These are phyloP conservation scores for Hystrix brachyura DNA, from an alignment of 2,113 vertebrate species.

Conservation along the genomic window DNA sequence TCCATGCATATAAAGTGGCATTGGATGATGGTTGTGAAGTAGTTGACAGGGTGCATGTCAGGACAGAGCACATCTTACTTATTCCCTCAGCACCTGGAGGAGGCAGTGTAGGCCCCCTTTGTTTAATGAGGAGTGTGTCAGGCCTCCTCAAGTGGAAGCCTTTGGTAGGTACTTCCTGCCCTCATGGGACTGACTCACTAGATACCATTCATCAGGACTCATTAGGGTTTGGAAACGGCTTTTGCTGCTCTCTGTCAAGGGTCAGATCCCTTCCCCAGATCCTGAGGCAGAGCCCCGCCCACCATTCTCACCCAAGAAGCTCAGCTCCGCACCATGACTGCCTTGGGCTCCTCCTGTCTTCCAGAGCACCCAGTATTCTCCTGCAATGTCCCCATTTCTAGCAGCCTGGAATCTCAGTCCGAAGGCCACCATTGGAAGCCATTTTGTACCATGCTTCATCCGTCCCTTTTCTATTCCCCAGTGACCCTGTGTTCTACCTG, in stretches of 20 bases:
- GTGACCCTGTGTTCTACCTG: not conserved
- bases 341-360: not conserved
- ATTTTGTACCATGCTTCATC: not conserved
- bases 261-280: not conserved
- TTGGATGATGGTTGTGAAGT: not conserved
- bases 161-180: not conserved
- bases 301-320: not conserved
- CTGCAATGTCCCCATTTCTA: not conserved
- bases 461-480: not conserved
- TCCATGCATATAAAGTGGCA: not conserved
- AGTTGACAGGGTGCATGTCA: too few species aligned
- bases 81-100: not conserved
- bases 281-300: not conserved
- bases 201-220: not conserved
- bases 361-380: not conserved
- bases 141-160: not conserved
- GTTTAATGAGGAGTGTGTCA: not conserved
- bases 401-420: not conserved
- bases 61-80: not conserved
- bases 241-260: not conserved
- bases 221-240: not conserved
- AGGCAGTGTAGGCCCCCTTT: not conserved
- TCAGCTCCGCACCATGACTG: not conserved
- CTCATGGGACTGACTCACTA: not conserved
- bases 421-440: not conserved